Conservation (phyloP, 2,113 vertebrate species). For the Phalacrocorax aristotelis region DNA sequence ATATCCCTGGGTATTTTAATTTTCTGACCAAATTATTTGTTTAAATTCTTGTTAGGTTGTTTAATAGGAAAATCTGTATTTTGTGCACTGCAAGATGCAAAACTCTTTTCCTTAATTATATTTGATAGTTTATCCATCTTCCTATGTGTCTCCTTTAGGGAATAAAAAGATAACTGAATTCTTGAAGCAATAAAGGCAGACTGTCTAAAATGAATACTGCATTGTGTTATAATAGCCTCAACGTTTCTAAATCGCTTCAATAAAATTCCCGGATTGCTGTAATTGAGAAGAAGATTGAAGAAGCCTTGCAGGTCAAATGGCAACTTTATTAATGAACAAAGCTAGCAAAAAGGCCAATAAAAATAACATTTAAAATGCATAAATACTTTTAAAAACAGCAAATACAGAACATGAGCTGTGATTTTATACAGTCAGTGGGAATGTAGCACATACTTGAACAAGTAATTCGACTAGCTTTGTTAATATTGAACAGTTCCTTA, state of each 20-base stretch:
- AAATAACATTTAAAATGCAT: neutral
- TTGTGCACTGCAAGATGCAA: neutral
- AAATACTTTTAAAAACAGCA: neutral
- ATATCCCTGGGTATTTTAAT: neutral
- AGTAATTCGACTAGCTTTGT: neutral
- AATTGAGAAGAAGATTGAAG: neutral
- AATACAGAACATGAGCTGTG: neutral
- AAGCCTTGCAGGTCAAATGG: neutral
- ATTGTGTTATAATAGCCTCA: neutral
- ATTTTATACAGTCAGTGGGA: neutral
- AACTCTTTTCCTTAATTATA: slow-evolving; percentile 23
- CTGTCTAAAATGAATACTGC: neutral
- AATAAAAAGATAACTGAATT: neutral
- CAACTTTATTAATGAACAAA: neutral
- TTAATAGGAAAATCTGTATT: neutral
- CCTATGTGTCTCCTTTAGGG: neutral
- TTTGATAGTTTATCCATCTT: slow-evolving; percentile 4
- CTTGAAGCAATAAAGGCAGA: slow-evolving; percentile 14
- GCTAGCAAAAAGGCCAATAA: neutral
- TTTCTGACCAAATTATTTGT: neutral
- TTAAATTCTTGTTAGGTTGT: neutral
- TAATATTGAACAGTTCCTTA: neutral
- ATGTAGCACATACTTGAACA: neutral
- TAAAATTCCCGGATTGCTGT: slow-evolving; percentile 32
- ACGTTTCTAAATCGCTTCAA: slow-evolving; percentile 15